Conservation (phyloP, 2,888 invertebrate species). For the Aspidiotus rigidus region DNA sequence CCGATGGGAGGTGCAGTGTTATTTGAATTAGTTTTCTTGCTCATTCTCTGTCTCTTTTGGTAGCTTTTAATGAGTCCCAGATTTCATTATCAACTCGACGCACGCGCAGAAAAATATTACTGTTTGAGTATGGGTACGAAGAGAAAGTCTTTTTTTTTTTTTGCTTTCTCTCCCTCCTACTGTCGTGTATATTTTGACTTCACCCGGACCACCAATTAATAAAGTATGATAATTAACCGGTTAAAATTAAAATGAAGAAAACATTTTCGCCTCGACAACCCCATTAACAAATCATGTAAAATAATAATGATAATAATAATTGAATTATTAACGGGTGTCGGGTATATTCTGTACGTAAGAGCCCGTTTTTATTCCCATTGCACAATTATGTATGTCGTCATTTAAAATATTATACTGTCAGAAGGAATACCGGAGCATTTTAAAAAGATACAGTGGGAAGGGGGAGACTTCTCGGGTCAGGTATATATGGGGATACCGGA, state of each 20-base stretch:
- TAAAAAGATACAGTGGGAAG: too few species aligned
- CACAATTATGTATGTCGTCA: background rate
- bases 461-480: too few species aligned
- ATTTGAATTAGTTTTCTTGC: background rate
- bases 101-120: background rate
- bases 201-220: background rate
- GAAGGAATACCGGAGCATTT: background rate
- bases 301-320: background rate
- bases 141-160: background rate
- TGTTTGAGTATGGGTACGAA: background rate
- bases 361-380: background rate
- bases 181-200: background rate
- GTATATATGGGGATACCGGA: background rate
- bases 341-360: background rate
- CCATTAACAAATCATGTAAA: conserved; percentile 1
- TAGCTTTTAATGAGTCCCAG: conserved; percentile 1
- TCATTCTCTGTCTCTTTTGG: too few species aligned
- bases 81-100: background rate
- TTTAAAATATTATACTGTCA: conserved; percentile 1
- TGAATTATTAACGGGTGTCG: conserved; percentile 4
- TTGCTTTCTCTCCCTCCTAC: background rate
- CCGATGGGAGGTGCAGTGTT: background rate
- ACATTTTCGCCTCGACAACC: background rate
- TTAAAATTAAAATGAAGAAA: conserved; percentile 4
- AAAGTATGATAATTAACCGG: background rate